A percentile compares a stretch with the other conserved stretches of the same genome.
Evolutionary conservation across 2,113 vertebrate genomes (phyloP).

Genomic region (Telmatochromis sp.): DNA sequence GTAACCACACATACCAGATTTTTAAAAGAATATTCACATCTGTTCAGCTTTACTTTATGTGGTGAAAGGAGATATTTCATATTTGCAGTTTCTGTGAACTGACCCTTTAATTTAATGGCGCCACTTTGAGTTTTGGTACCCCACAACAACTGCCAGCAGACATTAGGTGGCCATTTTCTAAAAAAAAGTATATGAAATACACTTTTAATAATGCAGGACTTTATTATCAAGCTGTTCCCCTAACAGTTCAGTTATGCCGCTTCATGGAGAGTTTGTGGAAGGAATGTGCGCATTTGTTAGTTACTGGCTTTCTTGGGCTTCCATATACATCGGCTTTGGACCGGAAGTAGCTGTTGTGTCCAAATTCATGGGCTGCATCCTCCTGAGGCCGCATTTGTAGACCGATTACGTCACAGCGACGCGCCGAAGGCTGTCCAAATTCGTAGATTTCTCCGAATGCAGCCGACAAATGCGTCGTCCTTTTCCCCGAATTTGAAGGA

Average conservation of each 20-base stretch:
- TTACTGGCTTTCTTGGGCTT: background rate
- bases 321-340: fast-evolving
- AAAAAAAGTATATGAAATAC: background rate
- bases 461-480: too few relatives aligned
- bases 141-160: background rate
- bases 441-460: too few relatives aligned
- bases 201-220: background rate
- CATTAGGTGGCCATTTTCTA: background rate
- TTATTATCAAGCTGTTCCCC: background rate
- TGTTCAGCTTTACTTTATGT: background rate
- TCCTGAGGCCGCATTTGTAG: too few relatives aligned
- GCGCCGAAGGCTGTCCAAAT: too few relatives aligned
- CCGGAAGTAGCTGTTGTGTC: background rate
- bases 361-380: too few relatives aligned
- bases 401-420: too few relatives aligned
- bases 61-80: background rate
- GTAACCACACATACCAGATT: background rate
- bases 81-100: background rate
- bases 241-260: background rate
- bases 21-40: background rate
- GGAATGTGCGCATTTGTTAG: background rate
- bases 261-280: background rate
- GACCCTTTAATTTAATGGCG: background rate
- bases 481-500: too few relatives aligned
- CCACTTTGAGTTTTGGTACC: background rate